A percentile compares a stretch with the other conserved stretches of the same genome.
phyloP scores from a whole-genome alignment of 2,113 vertebrate genomes.

The Pelusios castaneus region DNA sequence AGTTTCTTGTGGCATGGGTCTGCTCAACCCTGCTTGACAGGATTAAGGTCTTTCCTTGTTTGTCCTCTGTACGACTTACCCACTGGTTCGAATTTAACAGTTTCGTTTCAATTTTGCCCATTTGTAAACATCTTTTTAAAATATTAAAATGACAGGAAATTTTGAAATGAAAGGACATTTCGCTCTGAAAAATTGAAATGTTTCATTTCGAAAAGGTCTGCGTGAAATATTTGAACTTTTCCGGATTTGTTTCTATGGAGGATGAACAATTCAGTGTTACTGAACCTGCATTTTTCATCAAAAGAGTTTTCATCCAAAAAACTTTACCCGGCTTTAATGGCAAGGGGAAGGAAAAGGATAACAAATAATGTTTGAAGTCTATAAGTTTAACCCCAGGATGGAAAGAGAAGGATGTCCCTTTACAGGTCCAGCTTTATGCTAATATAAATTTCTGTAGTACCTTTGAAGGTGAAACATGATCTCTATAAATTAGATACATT shows the following conservation, averaged over 20 bases:
- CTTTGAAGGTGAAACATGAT: not conserved
- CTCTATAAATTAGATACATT: not conserved
- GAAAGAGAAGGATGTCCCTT: not conserved
- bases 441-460: not conserved
- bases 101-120: not conserved
- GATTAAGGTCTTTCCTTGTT: not conserved
- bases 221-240: not conserved
- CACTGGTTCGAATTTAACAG: not conserved
- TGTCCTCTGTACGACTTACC: not conserved
- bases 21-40: not conserved
- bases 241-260: not conserved
- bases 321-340: not conserved
- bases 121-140: not conserved
- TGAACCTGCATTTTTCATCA: not conserved
- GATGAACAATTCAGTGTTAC: not conserved
- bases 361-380: not conserved
- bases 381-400: not conserved
- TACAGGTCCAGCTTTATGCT: not conserved
- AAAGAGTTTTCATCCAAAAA: not conserved
- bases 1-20: not conserved
- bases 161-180: not conserved
- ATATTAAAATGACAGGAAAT: not conserved
- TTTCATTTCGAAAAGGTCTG: not conserved
- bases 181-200: not conserved
- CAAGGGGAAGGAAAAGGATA: not conserved